These are phyloP conservation scores for Eupristina koningsbergeri DNA, from an alignment of 1,140 invertebrate genomes.

Conservation along the genomic window DNA sequence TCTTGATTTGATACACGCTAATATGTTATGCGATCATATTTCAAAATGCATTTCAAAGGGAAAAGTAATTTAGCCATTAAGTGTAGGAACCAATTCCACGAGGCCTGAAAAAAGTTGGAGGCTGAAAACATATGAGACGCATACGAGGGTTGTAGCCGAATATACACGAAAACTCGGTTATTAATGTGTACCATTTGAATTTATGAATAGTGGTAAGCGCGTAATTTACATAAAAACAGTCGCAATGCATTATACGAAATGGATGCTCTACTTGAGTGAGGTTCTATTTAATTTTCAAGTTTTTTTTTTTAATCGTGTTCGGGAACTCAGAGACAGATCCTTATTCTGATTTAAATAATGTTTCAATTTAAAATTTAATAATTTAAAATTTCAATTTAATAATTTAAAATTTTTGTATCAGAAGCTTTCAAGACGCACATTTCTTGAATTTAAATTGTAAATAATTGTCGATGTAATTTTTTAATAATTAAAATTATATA, in stretches of 20 bases:
- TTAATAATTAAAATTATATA: no score
- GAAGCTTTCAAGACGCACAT: no score
- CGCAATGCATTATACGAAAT: not conserved
- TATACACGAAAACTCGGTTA: not conserved
- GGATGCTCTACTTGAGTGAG: no score
- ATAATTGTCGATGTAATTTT: no score
- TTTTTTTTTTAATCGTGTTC: no score
- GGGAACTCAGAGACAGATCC: no score
- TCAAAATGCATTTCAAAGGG: not conserved
- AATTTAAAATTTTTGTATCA: no score
- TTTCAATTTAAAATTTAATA: not conserved
- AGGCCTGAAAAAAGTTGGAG: not conserved
- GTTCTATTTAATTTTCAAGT: no score
- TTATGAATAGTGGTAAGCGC: not conserved
- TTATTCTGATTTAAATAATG: no score
- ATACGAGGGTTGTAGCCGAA: not conserved
- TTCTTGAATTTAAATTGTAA: no score
- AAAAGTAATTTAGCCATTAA: conserved; percentile 8
- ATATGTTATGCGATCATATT: not conserved
- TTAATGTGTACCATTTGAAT: not conserved
- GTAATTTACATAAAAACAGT: not conserved
- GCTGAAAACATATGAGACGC: not conserved
- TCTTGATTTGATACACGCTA: not conserved
- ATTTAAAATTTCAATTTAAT: no score
- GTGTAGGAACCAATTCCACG: not conserved